Evolutionary conservation across 1,140 invertebrate genomes (phyloP).

Genomic region (Archegozetes longisetosus): DNA sequence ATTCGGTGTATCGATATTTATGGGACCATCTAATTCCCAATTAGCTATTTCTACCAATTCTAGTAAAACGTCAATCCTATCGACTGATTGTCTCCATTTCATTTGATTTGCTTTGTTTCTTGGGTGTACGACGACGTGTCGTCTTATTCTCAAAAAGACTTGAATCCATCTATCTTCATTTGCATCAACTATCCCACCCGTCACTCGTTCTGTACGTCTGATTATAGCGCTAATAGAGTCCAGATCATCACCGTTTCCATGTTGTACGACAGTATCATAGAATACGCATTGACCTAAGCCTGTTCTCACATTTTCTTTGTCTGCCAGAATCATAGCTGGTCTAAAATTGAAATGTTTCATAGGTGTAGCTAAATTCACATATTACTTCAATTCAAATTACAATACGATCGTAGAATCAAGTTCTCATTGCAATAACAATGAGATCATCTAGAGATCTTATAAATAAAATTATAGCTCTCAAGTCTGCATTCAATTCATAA

Average conservation of each 20-base stretch:
- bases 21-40: constrained; percentile 4
- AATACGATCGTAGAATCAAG: too few relatives aligned
- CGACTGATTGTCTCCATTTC: background rate
- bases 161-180: constrained; percentile 5
- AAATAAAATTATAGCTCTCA: too few relatives aligned
- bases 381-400: too few relatives aligned
- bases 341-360: too few relatives aligned
- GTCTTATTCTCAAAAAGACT: background rate
- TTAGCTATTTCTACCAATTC: background rate
- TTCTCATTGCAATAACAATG: too few relatives aligned
- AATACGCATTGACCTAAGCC: constrained; percentile 1
- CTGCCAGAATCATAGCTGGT: constrained; percentile 3
- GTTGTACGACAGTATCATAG: constrained; percentile 11
- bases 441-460: too few relatives aligned
- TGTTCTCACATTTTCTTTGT: background rate
- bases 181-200: background rate
- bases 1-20: background rate
- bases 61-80: background rate
- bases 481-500: too few relatives aligned
- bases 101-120: background rate
- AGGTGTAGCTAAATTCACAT: too few relatives aligned
- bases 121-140: background rate
- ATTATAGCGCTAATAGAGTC: constrained; percentile 4
- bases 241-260: constrained; percentile 4
- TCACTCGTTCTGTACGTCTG: background rate